These are phyloP conservation scores for Platorchestia sp. DNA, from an alignment of 1,140 invertebrate species.

Conservation along the genomic window DNA sequence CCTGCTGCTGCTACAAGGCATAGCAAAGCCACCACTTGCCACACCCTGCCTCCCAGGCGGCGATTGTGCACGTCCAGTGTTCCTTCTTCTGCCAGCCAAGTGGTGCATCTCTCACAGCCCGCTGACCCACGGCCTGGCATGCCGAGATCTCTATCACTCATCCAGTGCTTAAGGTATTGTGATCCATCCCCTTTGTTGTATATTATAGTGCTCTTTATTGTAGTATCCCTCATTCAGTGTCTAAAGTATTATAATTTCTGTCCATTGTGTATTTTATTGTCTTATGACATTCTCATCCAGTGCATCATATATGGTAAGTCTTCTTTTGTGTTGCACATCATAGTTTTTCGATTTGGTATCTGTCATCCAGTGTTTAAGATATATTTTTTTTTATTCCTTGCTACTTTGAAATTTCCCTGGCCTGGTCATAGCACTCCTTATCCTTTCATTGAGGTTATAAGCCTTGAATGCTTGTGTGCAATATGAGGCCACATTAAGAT, in stretches of 20 bases:
- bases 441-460: too few relatives aligned
- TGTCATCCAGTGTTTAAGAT: too few relatives aligned
- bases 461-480: too few relatives aligned
- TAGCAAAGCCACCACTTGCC: slow-evolving; percentile 72
- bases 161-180: slow-evolving; percentile 67
- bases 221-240: background rate
- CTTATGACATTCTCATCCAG: background rate
- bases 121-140: slow-evolving; percentile 56
- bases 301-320: background rate
- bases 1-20: slow-evolving; percentile 70
- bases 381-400: too few relatives aligned
- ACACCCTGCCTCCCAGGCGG: slow-evolving; percentile 60
- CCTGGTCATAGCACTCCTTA: too few relatives aligned
- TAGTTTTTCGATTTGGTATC: background rate
- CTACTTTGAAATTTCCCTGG: too few relatives aligned
- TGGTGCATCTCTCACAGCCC: slow-evolving; percentile 66
- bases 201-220: background rate
- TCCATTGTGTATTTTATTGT: background rate
- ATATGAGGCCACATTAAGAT: too few relatives aligned
- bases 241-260: background rate
- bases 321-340: background rate
- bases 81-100: slow-evolving; percentile 57
- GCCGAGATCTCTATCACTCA: slow-evolving; percentile 60
- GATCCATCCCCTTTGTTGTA: background rate
- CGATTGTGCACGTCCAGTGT: slow-evolving; percentile 63